A percentile compares a stretch with the other conserved stretches of the same genome.
Conservation (phyloP, 2,797 vertebrate genomes). For the Sebastes minor region DNA sequence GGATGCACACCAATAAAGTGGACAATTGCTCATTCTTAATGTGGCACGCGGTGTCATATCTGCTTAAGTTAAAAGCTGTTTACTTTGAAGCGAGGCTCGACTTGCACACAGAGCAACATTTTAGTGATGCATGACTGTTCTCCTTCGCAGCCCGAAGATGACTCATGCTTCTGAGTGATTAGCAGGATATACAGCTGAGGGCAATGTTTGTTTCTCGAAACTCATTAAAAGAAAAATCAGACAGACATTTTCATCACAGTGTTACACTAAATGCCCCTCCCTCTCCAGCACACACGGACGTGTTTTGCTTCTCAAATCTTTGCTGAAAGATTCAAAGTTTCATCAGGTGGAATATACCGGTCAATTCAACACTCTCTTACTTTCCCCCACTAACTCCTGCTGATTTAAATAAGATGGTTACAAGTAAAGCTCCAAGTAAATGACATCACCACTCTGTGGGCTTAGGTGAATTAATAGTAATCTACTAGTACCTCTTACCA, state of each 20-base stretch:
- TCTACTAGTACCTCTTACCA: not conserved
- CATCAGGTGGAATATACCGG: not conserved
- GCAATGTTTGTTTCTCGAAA: conserved; percentile 47
- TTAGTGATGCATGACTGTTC: conserved; percentile 53
- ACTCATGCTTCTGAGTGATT: conserved; percentile 47
- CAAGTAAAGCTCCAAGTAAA: not conserved
- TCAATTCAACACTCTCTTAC: not conserved
- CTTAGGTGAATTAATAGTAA: no score
- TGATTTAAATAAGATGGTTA: not conserved
- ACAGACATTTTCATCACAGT: conserved; percentile 12
- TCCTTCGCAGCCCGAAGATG: conserved; percentile 47
- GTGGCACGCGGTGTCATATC: conserved; percentile 29
- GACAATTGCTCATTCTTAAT: conserved; percentile 47
- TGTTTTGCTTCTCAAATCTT: conserved; percentile 5
- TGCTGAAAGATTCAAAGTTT: not conserved
- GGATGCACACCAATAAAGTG: conserved; percentile 11
- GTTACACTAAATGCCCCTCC: not conserved
- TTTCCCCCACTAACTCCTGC: not conserved
- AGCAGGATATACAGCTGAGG: conserved; percentile 35
- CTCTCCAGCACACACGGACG: not conserved
- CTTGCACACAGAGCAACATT: conserved; percentile 38
- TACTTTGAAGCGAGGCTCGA: conserved; percentile 48
- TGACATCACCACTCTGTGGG: not conserved
- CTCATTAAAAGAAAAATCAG: conserved; percentile 23
- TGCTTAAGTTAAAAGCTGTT: conserved; percentile 47